phyloP scores from a whole-genome alignment of 2,113 vertebrate genomes.

The Azemiops feae region DNA sequence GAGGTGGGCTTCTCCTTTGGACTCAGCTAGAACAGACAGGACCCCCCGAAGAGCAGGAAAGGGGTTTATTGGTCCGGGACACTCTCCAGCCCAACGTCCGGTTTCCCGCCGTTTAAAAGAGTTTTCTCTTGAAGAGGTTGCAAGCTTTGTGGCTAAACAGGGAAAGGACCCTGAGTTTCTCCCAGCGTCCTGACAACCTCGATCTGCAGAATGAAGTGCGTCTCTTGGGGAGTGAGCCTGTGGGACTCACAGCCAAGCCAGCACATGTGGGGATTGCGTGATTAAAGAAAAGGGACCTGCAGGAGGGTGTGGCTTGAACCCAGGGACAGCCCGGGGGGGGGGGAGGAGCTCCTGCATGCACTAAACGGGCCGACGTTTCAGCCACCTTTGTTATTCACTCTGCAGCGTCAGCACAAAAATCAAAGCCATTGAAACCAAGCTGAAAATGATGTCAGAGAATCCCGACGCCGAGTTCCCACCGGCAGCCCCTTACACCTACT shows the following conservation, averaged over 20 bases:
- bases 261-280: not conserved
- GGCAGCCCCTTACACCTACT: constrained; percentile 89
- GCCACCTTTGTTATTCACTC: constrained; percentile 35
- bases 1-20: not conserved
- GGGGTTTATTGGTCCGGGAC: not conserved
- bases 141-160: not conserved
- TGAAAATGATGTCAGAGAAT: constrained; percentile 99
- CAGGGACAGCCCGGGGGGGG: not conserved
- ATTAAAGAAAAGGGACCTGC: not conserved
- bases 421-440: constrained; percentile 96
- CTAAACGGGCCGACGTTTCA: not conserved
- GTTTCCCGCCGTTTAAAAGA: not conserved
- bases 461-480: constrained; percentile 86
- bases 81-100: not conserved
- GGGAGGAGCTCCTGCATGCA: not conserved
- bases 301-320: not conserved
- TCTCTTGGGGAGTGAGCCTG: not conserved
- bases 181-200: not conserved
- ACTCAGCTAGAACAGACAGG: not conserved
- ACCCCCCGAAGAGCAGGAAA: not conserved
- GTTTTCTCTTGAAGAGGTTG: not conserved
- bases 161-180: not conserved
- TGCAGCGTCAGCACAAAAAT: constrained; percentile 93
- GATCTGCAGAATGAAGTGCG: not conserved
- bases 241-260: not conserved